Conservation (phyloP, 2,888 invertebrate genomes). For the Blastobasis lacticolella region DNA sequence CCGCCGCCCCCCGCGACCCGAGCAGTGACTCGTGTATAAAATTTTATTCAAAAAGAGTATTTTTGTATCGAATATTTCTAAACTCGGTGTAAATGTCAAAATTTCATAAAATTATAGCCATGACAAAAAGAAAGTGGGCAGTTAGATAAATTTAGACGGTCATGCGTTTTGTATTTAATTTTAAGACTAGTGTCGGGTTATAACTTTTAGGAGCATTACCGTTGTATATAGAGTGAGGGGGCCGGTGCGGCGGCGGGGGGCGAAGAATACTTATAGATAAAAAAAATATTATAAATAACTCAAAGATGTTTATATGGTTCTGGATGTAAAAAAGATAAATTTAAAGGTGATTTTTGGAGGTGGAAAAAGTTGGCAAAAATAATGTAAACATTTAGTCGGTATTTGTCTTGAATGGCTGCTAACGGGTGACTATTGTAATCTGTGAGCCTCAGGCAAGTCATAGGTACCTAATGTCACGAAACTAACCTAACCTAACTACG, state of each 20-base stretch:
- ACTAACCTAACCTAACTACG: conserved; percentile 68
- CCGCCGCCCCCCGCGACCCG: conserved; percentile 45
- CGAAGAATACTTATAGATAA: conserved; percentile 60
- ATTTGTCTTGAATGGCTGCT: conserved; percentile 68
- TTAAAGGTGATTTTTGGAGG: conserved; percentile 60
- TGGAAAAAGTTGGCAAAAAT: conserved; percentile 46
- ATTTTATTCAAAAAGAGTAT: conserved; percentile 75
- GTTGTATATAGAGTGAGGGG: conserved; percentile 74
- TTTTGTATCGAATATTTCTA: conserved; percentile 77
- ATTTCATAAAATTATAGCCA: conserved; percentile 74
- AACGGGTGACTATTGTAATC: conserved; percentile 70
- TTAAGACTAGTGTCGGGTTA: conserved; percentile 76
- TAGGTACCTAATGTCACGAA: conserved; percentile 56
- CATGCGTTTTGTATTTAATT: conserved; percentile 76
- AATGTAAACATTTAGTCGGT: conserved; percentile 64
- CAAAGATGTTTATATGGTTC: conserved; percentile 76
- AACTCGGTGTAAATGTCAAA: conserved; percentile 76
- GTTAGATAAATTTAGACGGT: conserved; percentile 72
- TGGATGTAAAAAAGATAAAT: conserved; percentile 72
- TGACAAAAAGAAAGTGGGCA: conserved; percentile 54
- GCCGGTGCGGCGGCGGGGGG: conserved; percentile 26
- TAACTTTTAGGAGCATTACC: conserved; percentile 81
- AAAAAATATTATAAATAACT: conserved; percentile 72
- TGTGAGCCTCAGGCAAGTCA: conserved; percentile 66
- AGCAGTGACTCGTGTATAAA: conserved; percentile 71